phyloP scores from a whole-genome alignment of 2,113 vertebrate genomes.

The Festucalex cinctus region DNA sequence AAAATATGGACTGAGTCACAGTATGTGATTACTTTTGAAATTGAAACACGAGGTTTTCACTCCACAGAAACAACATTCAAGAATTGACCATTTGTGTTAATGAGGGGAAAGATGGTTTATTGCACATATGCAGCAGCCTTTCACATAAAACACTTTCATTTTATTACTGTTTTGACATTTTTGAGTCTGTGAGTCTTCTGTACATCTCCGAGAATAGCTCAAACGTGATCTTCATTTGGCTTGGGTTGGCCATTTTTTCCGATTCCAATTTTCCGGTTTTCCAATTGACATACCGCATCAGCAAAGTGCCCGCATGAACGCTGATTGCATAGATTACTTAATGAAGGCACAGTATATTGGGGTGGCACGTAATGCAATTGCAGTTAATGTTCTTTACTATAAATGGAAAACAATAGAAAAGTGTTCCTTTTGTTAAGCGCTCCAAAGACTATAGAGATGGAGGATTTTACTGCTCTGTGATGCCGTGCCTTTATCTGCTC shows the following conservation, averaged over 20 bases:
- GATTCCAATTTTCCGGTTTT: background rate
- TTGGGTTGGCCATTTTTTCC: background rate
- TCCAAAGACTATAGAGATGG: slow-evolving; percentile 3
- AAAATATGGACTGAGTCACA: slow-evolving; percentile 7
- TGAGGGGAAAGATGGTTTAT: slow-evolving; percentile 47
- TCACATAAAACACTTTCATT: background rate
- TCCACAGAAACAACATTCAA: slow-evolving; percentile 26
- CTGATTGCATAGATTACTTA: slow-evolving; percentile 12
- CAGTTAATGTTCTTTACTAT: background rate
- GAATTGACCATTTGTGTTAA: slow-evolving; percentile 25
- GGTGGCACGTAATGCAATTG: background rate
- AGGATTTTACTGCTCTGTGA: slow-evolving; percentile 24
- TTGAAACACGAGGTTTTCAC: slow-evolving; percentile 25
- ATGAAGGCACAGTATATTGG: background rate
- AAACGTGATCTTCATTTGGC: slow-evolving; percentile 3
- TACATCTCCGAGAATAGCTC: background rate
- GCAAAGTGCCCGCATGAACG: background rate
- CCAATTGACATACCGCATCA: slow-evolving; percentile 7
- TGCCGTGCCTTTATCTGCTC: slow-evolving; percentile 31
- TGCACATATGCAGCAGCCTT: slow-evolving; percentile 69
- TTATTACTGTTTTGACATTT: slow-evolving; percentile 8
- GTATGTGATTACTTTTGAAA: slow-evolving; percentile 6
- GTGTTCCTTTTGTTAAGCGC: slow-evolving; percentile 7
- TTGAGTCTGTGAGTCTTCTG: slow-evolving; percentile 41
- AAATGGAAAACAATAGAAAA: slow-evolving; percentile 15